Conservation (phyloP, 2,888 invertebrate genomes). For the Tachina lurida region DNA sequence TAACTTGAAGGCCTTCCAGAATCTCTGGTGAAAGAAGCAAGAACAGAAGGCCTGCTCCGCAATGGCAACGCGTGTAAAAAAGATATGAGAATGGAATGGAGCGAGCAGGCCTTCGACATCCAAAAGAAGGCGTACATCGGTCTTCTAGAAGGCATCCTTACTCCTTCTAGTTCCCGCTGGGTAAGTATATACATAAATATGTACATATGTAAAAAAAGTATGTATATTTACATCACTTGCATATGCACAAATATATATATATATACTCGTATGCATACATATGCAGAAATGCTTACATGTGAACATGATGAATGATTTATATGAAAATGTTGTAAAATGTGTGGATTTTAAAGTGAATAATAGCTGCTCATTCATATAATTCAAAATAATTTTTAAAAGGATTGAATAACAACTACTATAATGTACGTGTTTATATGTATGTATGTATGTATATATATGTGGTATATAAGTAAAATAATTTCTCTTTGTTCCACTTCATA, state of each 20-base stretch:
- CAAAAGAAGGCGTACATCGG: no score
- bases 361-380: slow-evolving; percentile 65
- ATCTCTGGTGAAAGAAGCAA: no score
- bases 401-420: slow-evolving; percentile 23
- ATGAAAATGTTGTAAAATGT: slow-evolving; percentile 63
- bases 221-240: neutral
- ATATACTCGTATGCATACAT: no score
- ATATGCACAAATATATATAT: neutral
- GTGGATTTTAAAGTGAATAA: slow-evolving; percentile 68
- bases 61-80: no score
- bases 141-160: no score
- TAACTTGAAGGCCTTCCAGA: no score
- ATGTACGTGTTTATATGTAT: neutral
- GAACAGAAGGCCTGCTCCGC: no score
- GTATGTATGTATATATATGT: neutral
- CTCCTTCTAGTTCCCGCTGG: no score
- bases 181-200: neutral
- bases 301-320: slow-evolving; percentile 68
- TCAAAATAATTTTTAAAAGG: slow-evolving; percentile 61
- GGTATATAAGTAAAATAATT: neutral
- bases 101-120: no score
- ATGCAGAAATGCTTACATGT: slow-evolving; percentile 19
- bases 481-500: slow-evolving; percentile 25
- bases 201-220: no score
- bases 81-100: no score